A percentile compares a stretch with the other conserved stretches of the same genome.
Conservation (phyloP, 2,888 invertebrate species). For the Zootermopsis nevadensis region DNA sequence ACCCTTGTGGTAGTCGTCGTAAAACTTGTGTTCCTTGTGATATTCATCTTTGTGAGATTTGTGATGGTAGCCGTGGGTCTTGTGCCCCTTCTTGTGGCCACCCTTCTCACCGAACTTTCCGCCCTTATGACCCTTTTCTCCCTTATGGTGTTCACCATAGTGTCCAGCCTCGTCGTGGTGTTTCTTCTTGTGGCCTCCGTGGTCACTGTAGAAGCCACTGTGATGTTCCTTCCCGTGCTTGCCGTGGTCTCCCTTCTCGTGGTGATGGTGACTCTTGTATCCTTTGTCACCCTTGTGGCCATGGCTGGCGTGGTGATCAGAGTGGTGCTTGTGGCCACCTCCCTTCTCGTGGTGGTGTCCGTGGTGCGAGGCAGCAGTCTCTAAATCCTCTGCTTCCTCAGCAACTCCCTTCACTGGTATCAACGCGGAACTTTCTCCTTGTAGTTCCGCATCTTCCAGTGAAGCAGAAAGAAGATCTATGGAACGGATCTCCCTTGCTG, state of each 20-base stretch:
- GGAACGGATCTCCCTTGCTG: conserved; percentile 46
- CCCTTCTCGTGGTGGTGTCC: conserved; percentile 85
- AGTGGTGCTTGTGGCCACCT: conserved; percentile 54
- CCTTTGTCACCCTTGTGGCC: conserved; percentile 85
- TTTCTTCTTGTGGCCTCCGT: conserved; percentile 72
- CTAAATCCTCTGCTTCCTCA: conserved; percentile 55
- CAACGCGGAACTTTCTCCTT: conserved; percentile 38
- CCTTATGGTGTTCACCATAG: conserved; percentile 72
- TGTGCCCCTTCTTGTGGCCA: conserved; percentile 85
- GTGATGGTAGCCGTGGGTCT: conserved; percentile 87
- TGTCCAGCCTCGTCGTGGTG: conserved; percentile 76
- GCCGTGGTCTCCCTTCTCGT: conserved; percentile 82
- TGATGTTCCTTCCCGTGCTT: conserved; percentile 79
- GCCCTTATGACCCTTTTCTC: conserved; percentile 75
- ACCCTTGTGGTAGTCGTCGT: conserved; percentile 85
- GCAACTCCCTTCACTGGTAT: conserved; percentile 23
- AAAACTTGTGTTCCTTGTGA: conserved; percentile 88
- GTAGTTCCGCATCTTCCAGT: conserved; percentile 19
- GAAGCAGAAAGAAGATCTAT: conserved; percentile 3
- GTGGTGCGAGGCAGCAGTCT: conserved; percentile 62
- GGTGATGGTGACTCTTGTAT: conserved; percentile 79
- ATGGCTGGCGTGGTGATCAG: conserved; percentile 62
- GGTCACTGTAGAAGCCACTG: conserved; percentile 72
- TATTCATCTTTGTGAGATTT: conserved; percentile 87
- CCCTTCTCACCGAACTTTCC: conserved; percentile 76